Conservation (phyloP, 2,113 vertebrate genomes). For the Ancistrus triradiatus region DNA sequence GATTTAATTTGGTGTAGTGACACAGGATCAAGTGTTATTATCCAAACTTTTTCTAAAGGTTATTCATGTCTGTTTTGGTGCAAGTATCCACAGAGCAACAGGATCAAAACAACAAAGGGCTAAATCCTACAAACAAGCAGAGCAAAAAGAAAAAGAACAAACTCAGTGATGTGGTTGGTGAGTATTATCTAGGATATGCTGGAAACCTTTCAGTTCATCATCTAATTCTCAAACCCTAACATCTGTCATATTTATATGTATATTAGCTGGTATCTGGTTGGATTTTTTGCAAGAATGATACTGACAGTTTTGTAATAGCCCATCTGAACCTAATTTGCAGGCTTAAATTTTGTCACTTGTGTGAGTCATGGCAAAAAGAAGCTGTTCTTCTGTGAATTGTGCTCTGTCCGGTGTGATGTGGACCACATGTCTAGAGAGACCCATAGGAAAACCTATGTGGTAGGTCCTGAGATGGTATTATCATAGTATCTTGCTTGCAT, state of each 20-base stretch:
- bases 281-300: too few relatives aligned
- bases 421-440: conserved; percentile 17
- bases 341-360: conserved; percentile 28
- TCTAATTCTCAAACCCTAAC: too few relatives aligned
- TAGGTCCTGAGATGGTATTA: conserved; percentile 1
- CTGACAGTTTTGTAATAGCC: too few relatives aligned
- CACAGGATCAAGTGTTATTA: neutral
- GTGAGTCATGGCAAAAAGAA: conserved; percentile 26
- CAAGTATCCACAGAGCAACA: conserved; percentile 3
- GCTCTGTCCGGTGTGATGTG: conserved; percentile 19
- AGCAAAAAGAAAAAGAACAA: neutral
- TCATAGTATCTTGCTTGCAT: neutral
- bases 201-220: too few relatives aligned
- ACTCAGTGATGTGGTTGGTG: conserved; percentile 5
- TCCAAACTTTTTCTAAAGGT: neutral
- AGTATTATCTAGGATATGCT: too few relatives aligned
- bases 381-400: conserved; percentile 31
- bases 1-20: neutral
- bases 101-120: neutral
- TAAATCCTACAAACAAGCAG: neutral
- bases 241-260: too few relatives aligned
- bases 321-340: too few relatives aligned
- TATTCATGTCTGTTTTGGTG: too few relatives aligned
- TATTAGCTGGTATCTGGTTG: too few relatives aligned
- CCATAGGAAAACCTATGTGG: conserved; percentile 22